Evolutionary conservation across 1,140 invertebrate genomes (phyloP).

Genomic region (Ganaspis sp.): DNA sequence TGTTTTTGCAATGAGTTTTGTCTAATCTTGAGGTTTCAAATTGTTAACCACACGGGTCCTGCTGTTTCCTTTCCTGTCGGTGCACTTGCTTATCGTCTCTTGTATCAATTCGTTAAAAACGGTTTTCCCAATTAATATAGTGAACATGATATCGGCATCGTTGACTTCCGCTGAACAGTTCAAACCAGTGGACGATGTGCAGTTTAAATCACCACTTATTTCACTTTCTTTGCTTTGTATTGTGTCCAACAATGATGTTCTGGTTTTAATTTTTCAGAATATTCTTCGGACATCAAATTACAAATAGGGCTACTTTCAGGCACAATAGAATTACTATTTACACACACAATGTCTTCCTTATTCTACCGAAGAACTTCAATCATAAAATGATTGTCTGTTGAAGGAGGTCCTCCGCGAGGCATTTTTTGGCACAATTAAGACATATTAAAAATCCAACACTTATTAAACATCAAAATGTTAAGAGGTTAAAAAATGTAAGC

Average conservation of each 20-base stretch:
- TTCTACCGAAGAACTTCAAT: not conserved
- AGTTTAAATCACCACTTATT: not conserved
- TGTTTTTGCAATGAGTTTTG: not conserved
- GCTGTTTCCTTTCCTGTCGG: not conserved
- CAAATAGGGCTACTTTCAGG: not conserved
- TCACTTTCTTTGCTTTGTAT: not conserved
- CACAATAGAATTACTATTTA: not conserved
- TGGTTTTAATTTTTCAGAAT: too few relatives aligned
- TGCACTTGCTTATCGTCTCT: not conserved
- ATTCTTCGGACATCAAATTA: not conserved
- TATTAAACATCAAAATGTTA: too few relatives aligned
- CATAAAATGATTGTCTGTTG: not conserved
- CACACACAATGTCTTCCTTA: not conserved
- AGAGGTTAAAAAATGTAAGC: too few relatives aligned
- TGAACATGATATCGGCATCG: not conserved
- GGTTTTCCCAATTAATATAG: not conserved
- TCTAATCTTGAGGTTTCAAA: slow-evolving; percentile 11
- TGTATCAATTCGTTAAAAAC: not conserved
- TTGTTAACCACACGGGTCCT: not conserved
- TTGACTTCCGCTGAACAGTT: not conserved
- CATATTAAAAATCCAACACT: too few relatives aligned
- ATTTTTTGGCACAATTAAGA: too few relatives aligned
- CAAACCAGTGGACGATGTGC: not conserved
- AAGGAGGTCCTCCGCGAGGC: not conserved
- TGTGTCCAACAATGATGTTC: not conserved